Conservation (phyloP, 2,797 vertebrate genomes). For the Remorina albescens region DNA sequence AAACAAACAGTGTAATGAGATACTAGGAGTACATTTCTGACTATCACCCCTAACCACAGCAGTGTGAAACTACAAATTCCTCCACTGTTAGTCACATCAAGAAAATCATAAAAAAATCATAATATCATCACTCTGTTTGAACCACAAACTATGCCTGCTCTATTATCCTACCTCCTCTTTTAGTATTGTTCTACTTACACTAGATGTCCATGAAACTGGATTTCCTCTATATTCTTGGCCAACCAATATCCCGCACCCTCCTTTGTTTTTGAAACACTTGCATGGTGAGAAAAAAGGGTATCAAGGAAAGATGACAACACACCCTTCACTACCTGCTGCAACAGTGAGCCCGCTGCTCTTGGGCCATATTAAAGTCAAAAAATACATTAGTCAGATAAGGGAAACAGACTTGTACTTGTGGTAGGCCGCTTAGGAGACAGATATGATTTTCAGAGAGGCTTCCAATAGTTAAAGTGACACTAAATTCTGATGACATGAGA, state of each 20-base stretch:
- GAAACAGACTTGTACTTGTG: no score
- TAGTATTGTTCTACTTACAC: not conserved
- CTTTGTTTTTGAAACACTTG: conserved; percentile 8
- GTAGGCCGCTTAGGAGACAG: not conserved
- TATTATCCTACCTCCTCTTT: not conserved
- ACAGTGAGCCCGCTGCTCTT: conserved; percentile 29
- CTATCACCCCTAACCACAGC: not conserved
- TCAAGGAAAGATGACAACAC: conserved; percentile 19
- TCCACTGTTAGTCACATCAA: not conserved
- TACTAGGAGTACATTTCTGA: not conserved
- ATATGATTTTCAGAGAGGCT: not conserved
- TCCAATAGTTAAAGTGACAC: not conserved
- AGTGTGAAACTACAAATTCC: not conserved
- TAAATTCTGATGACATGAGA: not conserved
- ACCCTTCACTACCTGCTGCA: not conserved
- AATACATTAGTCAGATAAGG: conserved; percentile 15
- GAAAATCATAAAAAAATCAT: not conserved
- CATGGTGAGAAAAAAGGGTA: not conserved
- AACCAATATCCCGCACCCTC: conserved; percentile 9
- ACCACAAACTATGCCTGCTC: no score
- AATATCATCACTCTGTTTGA: not conserved
- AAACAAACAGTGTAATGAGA: no score
- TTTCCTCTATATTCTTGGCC: conserved; percentile 27
- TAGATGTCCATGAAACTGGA: not conserved
- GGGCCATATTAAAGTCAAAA: not conserved